These are phyloP conservation scores for Limenitis camilla DNA, from an alignment of 2,888 invertebrate genomes.

Conservation along the genomic window DNA sequence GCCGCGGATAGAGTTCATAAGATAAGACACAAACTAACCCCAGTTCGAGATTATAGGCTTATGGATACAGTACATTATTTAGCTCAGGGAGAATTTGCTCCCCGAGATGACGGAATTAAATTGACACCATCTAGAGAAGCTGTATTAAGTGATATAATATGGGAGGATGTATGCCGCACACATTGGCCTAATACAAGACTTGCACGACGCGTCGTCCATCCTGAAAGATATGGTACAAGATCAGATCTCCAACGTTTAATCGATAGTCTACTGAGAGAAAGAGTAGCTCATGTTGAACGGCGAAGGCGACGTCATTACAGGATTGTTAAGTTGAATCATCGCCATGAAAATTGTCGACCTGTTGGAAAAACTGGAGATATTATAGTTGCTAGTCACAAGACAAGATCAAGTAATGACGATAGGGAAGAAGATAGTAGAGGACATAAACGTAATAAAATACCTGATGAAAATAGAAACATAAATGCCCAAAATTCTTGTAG, in stretches of 20 bases:
- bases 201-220: constrained; percentile 46
- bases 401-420: constrained; percentile 41
- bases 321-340: constrained; percentile 62
- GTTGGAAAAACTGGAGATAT: constrained; percentile 67
- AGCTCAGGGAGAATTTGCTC: constrained; percentile 68
- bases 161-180: constrained; percentile 67
- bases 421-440: constrained; percentile 38
- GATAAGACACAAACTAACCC: constrained; percentile 63
- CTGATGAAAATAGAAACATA: constrained; percentile 33
- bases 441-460: constrained; percentile 40
- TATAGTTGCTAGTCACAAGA: constrained; percentile 65
- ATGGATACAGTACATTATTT: constrained; percentile 70
- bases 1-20: constrained; percentile 64
- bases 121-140: constrained; percentile 65
- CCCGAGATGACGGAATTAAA: constrained; percentile 66
- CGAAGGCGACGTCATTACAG: constrained; percentile 63
- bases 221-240: constrained; percentile 50
- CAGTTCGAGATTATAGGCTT: constrained; percentile 62
- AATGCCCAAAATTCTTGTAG: constrained; percentile 35
- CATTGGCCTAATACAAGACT: constrained; percentile 65
- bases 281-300: constrained; percentile 62
- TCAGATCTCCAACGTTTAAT: constrained; percentile 61
- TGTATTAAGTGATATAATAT: constrained; percentile 66
- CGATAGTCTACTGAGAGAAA: constrained; percentile 57
- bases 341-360: constrained; percentile 57